Evolutionary conservation across 2,113 vertebrate genomes (phyloP).

Genomic region (Thinocorus orbignyianus): DNA sequence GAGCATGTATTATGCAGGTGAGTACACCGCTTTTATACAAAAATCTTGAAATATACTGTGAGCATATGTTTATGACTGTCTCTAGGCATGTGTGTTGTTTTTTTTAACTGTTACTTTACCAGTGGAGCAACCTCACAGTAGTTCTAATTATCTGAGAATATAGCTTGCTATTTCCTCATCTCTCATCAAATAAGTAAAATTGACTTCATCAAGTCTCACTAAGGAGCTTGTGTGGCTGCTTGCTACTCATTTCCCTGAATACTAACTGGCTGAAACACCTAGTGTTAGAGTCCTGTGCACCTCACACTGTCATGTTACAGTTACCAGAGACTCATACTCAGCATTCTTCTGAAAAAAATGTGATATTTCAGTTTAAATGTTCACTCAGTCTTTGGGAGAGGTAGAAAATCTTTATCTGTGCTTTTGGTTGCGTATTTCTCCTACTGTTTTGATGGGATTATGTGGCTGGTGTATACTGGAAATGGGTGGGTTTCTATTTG

Average conservation of each 20-base stretch:
- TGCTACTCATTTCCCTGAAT: not conserved
- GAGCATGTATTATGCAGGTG: constrained; percentile 85
- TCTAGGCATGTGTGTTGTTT: not conserved
- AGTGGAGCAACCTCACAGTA: not conserved
- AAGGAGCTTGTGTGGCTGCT: not conserved
- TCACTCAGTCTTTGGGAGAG: not conserved
- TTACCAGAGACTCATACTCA: not conserved
- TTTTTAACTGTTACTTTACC: not conserved
- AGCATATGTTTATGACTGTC: accelerated
- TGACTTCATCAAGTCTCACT: not conserved
- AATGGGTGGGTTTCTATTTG: not conserved
- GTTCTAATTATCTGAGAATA: not conserved
- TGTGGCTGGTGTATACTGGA: not conserved
- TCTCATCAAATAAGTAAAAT: not conserved
- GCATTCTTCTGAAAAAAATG: accelerated
- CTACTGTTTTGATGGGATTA: not conserved
- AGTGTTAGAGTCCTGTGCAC: not conserved
- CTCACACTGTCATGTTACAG: accelerated
- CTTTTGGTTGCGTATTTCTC: not conserved
- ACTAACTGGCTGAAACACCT: not conserved
- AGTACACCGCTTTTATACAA: not conserved
- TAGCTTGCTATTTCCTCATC: not conserved
- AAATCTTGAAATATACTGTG: not conserved
- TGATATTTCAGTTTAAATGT: not conserved
- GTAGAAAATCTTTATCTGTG: not conserved